Evolutionary conservation across 2,888 invertebrate species (phyloP).

Genomic region (Phragmatobia fuliginosa): DNA sequence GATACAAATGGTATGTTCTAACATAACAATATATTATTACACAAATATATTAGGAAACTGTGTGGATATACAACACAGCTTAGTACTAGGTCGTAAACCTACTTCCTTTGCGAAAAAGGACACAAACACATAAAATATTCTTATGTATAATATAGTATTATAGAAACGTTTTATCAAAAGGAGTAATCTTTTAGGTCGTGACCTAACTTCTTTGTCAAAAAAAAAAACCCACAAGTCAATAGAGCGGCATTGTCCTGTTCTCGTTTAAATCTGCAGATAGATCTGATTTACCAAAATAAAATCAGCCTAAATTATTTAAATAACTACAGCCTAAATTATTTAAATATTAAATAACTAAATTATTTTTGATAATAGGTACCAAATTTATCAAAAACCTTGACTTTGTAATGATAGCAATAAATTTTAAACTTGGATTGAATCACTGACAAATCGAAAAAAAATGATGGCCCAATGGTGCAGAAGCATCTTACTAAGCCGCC

Average conservation of each 20-base stretch:
- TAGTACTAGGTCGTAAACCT: conserved; percentile 18
- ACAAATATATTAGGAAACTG: conserved; percentile 1
- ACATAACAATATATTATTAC: conserved; percentile 2
- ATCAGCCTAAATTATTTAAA: too few relatives aligned
- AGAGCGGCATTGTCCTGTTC: conserved; percentile 18
- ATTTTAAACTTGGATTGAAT: too few relatives aligned
- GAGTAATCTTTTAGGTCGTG: conserved; percentile 28
- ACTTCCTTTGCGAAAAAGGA: conserved; percentile 15
- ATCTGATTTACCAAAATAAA: conserved; percentile 19
- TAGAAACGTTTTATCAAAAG: neutral
- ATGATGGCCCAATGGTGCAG: too few relatives aligned
- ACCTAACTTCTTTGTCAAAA: conserved; percentile 28
- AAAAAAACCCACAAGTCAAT: conserved; percentile 11
- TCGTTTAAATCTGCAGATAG: conserved; percentile 19
- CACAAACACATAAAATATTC: conserved; percentile 19
- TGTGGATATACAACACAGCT: neutral
- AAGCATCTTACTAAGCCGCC: too few relatives aligned
- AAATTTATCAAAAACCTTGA: too few relatives aligned
- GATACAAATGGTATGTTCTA: neutral
- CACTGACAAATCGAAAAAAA: too few relatives aligned
- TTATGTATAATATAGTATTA: neutral
- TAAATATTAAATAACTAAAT: conserved; percentile 10
- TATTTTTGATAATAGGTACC: neutral
- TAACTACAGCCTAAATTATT: too few relatives aligned
- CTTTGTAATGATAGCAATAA: too few relatives aligned